These are phyloP conservation scores for Colius striatus DNA, from an alignment of 2,113 vertebrate genomes.

Conservation along the genomic window DNA sequence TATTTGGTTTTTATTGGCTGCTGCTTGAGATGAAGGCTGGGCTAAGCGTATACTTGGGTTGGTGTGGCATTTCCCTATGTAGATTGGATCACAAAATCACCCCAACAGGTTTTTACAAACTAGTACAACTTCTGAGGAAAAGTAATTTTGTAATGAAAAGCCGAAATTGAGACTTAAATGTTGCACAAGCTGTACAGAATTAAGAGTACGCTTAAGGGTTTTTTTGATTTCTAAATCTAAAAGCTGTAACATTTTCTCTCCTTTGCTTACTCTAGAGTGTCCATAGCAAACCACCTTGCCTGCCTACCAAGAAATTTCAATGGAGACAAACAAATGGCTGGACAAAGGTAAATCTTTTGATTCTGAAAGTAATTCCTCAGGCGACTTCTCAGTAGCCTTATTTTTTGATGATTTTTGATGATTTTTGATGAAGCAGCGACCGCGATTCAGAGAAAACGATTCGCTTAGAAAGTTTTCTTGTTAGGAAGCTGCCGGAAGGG, in stretches of 20 bases:
- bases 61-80: not conserved
- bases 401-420: not conserved
- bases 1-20: not conserved
- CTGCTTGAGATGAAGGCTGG: not conserved
- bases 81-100: not conserved
- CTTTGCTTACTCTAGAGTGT: not conserved
- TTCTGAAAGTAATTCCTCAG: not conserved
- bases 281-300: not conserved
- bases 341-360: constrained; percentile 9
- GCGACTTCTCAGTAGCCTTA: not conserved
- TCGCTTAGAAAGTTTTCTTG: not conserved
- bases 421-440: not conserved
- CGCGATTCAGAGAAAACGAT: not conserved
- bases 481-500: accelerated
- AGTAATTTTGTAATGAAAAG: not conserved
- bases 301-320: not conserved
- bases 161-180: not conserved
- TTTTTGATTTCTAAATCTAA: not conserved
- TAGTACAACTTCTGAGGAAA: not conserved
- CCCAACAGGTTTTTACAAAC: not conserved
- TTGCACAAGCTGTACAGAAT: not conserved
- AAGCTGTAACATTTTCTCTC: not conserved
- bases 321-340: not conserved
- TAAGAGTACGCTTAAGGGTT: not conserved
- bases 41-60: not conserved